Evolutionary conservation across 2,113 vertebrate species (phyloP).

Genomic region (Pituophis catenifer): DNA sequence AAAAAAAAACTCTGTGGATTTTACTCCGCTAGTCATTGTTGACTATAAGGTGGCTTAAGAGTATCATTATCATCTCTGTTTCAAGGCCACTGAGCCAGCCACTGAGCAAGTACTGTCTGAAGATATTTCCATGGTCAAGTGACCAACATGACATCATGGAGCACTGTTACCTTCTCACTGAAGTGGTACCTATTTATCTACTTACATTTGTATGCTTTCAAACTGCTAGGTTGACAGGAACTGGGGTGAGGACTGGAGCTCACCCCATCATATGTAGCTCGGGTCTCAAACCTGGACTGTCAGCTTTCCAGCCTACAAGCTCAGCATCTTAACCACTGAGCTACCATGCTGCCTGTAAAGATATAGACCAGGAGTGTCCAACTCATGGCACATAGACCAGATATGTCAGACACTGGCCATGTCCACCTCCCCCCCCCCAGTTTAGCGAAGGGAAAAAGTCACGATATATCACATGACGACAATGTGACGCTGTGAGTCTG

Average conservation of each 20-base stretch:
- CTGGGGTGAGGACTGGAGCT: background rate
- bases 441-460: too few species aligned
- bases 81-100: background rate
- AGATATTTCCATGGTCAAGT: background rate
- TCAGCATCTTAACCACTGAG: background rate
- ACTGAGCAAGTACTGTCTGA: too few species aligned
- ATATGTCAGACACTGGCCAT: too few species aligned
- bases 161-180: background rate
- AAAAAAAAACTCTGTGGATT: background rate
- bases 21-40: background rate
- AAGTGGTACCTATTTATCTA: background rate
- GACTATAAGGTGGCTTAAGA: background rate
- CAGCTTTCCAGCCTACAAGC: background rate
- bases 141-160: background rate
- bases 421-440: too few species aligned
- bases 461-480: too few species aligned
- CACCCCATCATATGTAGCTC: background rate
- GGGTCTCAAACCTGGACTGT: background rate
- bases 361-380: background rate
- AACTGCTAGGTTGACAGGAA: background rate
- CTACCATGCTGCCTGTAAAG: background rate
- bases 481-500: too few species aligned
- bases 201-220: background rate
- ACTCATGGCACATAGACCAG: too few species aligned
- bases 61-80: background rate